These are phyloP conservation scores for Channa maculata DNA, from an alignment of 2,113 vertebrate genomes.

Conservation along the genomic window DNA sequence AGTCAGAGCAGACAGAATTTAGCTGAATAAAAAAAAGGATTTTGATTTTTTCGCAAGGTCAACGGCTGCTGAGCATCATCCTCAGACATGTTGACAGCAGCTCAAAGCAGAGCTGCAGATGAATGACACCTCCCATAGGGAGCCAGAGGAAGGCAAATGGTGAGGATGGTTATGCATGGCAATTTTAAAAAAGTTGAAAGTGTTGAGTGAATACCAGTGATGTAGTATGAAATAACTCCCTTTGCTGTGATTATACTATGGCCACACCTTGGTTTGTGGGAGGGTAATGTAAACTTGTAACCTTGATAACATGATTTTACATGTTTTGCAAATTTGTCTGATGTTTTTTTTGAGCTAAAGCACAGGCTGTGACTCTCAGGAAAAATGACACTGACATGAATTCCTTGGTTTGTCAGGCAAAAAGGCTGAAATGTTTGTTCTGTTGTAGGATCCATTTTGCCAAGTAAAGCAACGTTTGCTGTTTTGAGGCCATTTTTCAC, in stretches of 20 bases:
- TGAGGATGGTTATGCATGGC: slow-evolving; percentile 33
- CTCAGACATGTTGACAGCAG: slow-evolving; percentile 51
- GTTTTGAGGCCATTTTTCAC: slow-evolving; percentile 47
- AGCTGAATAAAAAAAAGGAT: slow-evolving; percentile 8
- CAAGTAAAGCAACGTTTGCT: slow-evolving; percentile 37
- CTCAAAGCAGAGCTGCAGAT: slow-evolving; percentile 42
- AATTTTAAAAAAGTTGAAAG: slow-evolving; percentile 48
- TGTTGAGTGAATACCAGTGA: slow-evolving; percentile 15
- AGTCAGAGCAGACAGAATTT: slow-evolving; percentile 22
- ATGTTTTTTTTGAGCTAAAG: slow-evolving; percentile 25
- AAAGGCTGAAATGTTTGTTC: slow-evolving; percentile 32
- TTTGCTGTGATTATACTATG: slow-evolving; percentile 16
- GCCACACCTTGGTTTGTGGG: slow-evolving; percentile 39
- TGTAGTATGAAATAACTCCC: slow-evolving; percentile 35
- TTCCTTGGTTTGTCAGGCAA: slow-evolving; percentile 10
- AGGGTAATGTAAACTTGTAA: slow-evolving; percentile 35
- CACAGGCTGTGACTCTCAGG: slow-evolving; percentile 10
- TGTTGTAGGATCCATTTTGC: slow-evolving; percentile 23
- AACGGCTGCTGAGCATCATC: slow-evolving; percentile 37
- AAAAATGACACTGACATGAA: not conserved
- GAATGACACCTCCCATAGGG: slow-evolving; percentile 48
- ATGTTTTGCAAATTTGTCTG: not conserved
- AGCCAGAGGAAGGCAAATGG: slow-evolving; percentile 5
- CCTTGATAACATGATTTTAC: slow-evolving; percentile 30
- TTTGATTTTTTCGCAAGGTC: slow-evolving; percentile 29